Conservation (phyloP, 2,888 invertebrate genomes). For the Oligia strigilis region DNA sequence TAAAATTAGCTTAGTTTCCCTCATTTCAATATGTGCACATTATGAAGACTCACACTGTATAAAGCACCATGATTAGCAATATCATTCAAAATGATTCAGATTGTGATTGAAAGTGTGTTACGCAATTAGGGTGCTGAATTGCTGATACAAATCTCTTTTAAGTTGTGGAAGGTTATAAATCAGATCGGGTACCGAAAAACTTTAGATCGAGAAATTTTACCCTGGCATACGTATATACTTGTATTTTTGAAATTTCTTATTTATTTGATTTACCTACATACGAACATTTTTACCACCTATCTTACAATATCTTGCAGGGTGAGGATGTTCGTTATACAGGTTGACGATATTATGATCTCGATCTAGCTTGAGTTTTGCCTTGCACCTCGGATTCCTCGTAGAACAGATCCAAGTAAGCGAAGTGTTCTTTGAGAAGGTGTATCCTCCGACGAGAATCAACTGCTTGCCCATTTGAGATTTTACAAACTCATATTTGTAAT, state of each 20-base stretch:
- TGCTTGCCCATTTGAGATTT: constrained; percentile 60
- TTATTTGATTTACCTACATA: background rate
- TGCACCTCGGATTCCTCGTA: constrained; percentile 58
- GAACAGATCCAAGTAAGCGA: constrained; percentile 61
- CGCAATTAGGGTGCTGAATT: no score
- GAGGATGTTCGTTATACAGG: constrained; percentile 48
- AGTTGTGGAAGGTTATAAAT: background rate
- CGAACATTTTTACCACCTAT: constrained; percentile 20
- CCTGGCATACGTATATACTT: background rate
- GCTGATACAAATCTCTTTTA: background rate
- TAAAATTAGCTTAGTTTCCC: no score
- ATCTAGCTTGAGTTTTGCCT: constrained; percentile 56
- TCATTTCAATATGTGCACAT: no score
- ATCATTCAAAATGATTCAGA: background rate
- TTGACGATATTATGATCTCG: constrained; percentile 24
- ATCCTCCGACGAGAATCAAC: constrained; percentile 70
- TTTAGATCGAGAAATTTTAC: background rate
- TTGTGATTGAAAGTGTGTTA: background rate
- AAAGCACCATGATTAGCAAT: background rate
- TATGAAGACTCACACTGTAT: background rate
- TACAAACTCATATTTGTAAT: constrained; percentile 45
- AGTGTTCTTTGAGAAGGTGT: constrained; percentile 65
- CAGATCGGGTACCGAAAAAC: background rate
- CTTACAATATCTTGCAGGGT: constrained; percentile 36
- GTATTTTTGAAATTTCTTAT: background rate